Conservation (phyloP, 2,888 invertebrate genomes). For the Bombyx huttoni region DNA sequence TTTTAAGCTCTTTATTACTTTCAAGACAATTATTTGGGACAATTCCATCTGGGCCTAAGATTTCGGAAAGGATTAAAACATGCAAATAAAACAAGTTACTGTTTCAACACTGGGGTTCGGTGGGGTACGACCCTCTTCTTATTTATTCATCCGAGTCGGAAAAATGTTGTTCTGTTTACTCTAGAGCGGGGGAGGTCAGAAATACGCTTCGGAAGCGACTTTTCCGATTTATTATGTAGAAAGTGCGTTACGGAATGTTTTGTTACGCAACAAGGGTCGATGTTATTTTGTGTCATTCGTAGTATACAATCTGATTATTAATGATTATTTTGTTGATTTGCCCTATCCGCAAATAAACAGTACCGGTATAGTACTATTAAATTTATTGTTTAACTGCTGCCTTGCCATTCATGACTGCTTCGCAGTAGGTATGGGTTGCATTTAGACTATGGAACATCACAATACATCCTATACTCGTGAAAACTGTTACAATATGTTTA, state of each 20-base stretch:
- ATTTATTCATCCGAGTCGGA: slow-evolving; percentile 67
- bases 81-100: slow-evolving; percentile 64
- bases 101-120: slow-evolving; percentile 43
- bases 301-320: not conserved
- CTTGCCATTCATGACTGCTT: no score
- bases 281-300: slow-evolving; percentile 7
- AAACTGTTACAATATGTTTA: no score
- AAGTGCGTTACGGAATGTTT: not conserved
- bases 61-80: slow-evolving; percentile 64
- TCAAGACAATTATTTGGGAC: slow-evolving; percentile 20
- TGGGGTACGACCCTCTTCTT: slow-evolving; percentile 51
- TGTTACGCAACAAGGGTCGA: not conserved
- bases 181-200: slow-evolving; percentile 35
- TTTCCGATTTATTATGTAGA: slow-evolving; percentile 39
- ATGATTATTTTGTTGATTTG: slow-evolving; percentile 51
- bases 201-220: slow-evolving; percentile 38
- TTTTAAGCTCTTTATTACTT: slow-evolving; percentile 7
- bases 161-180: slow-evolving; percentile 69
- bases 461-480: no score
- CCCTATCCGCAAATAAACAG: slow-evolving; percentile 9
- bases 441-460: no score
- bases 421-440: no score
- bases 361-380: not conserved
- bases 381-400: no score
- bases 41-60: slow-evolving; percentile 38